Base-by-base conservation (phyloP, 2,797 vertebrate genomes). In the Myiotriccus ornatus region DNA sequence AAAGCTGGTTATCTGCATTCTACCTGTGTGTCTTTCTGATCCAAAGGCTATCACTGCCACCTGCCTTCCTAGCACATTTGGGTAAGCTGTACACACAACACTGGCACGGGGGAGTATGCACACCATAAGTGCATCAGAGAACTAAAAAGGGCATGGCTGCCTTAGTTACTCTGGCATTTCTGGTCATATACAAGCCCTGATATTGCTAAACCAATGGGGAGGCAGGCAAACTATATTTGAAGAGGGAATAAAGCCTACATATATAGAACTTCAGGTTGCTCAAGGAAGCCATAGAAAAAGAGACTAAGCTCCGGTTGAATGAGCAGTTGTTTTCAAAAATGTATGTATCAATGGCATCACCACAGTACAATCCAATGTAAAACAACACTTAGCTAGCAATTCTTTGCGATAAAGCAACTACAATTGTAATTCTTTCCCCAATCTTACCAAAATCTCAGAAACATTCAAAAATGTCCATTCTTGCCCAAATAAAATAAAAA, bases 61-160 rank as follows among this genome's bases (percentile, higher is more conserved):
- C 9, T 56, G 34, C 14, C 16, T 76, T 69, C 43, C 41, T 43
- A 32, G 46, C 17, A 35, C 6, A 2, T 57, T 43, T 55, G 23
- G 46, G 28, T 43, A 68, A 79, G n/a, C 12, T 27, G 19, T 25
- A 21, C 14, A 22, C 2, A 39, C 14, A 49, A 49, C 14, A 8
- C 8, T 14, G 44, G 12, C 22, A 23, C 1, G 56, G 49, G 37
- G 64, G 19, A 64, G 12, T 34, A 10, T 1, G 0, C 1, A 5
- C 22, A 55, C 8, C 2, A 0, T 9, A 27, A 67, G 12, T 27
- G 8, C 52, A 87, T 67, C 84, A 77, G 63, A 69, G 22, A n/a
- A 32, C 44, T 47, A 22, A 41, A 43, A 69, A 41, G 2, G 3
- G 1, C 30, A 52, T 34, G 47, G 10, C 23, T 80, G 52, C n/a